Conservation (phyloP, 2,113 vertebrate genomes). For the Helogale parvula region DNA sequence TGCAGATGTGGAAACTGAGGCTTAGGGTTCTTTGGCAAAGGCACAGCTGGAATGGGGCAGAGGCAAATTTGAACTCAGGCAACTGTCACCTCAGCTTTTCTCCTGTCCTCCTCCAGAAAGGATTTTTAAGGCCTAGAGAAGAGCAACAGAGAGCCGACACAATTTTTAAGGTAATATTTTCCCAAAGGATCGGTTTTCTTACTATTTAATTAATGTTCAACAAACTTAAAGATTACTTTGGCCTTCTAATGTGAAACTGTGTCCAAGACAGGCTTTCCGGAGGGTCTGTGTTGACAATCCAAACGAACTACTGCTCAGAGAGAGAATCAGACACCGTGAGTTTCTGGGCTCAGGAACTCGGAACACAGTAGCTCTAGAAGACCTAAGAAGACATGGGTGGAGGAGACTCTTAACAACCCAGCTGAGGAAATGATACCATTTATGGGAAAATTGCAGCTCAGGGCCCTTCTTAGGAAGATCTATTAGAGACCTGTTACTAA, state of each 20-base stretch:
- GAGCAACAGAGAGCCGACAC: background rate
- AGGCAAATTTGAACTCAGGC: background rate
- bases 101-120: background rate
- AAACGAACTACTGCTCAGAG: background rate
- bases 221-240: background rate
- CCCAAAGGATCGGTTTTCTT: background rate
- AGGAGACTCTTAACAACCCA: background rate
- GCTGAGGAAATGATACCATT: background rate
- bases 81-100: background rate
- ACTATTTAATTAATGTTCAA: background rate
- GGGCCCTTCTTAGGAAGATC: background rate
- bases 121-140: background rate
- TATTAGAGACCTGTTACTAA: background rate
- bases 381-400: background rate
- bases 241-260: background rate
- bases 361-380: background rate
- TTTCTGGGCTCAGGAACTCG: background rate
- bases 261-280: background rate
- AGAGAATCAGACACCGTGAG: background rate
- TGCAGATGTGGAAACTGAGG: background rate
- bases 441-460: background rate
- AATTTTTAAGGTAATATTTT: background rate
- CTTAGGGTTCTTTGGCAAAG: background rate
- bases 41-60: background rate
- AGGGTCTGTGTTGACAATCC: background rate